A percentile compares a stretch with the other conserved stretches of the same genome.
phyloP scores from a whole-genome alignment of 2,888 invertebrate genomes.

The Drosophila emarginata region DNA sequence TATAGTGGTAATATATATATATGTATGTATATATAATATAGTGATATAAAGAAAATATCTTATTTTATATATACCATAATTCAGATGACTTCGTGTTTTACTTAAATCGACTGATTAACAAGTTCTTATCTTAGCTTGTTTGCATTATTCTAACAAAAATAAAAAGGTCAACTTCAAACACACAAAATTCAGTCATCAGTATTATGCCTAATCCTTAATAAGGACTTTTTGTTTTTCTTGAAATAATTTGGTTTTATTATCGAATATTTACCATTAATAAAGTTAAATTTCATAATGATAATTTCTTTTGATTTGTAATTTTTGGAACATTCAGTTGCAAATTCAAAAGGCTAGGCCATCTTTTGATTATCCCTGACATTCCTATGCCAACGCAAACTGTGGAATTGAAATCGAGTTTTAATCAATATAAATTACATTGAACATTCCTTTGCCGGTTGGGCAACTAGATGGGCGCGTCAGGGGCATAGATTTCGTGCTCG shows the following conservation, averaged over 20 bases:
- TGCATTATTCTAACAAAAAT: no score
- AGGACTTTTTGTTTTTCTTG: not conserved
- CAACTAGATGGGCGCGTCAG: conserved; percentile 37
- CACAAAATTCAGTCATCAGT: no score
- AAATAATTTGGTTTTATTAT: not conserved
- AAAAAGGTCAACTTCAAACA: no score
- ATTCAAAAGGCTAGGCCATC: not conserved
- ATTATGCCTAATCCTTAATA: not conserved
- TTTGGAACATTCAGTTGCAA: not conserved
- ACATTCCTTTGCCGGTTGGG: conserved; percentile 24
- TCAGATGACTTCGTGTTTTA: no score
- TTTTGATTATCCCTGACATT: conserved; percentile 36
- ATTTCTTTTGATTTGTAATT: conserved; percentile 1
- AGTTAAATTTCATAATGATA: not conserved
- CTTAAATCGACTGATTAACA: no score
- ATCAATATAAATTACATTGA: conserved; percentile 44
- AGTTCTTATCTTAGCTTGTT: no score
- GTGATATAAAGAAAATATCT: no score
- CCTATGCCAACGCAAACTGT: conserved; percentile 23
- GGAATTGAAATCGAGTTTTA: conserved; percentile 45
- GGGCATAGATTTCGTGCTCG: conserved; percentile 48
- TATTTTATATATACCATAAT: no score
- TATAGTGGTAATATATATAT: no score
- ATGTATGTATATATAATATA: no score
- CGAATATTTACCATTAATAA: not conserved